Evolutionary conservation across 2,797 vertebrate species (phyloP), one percentile per base, ranked within the genome.

Genomic region (Phrynocephalus forsythii): DNA sequence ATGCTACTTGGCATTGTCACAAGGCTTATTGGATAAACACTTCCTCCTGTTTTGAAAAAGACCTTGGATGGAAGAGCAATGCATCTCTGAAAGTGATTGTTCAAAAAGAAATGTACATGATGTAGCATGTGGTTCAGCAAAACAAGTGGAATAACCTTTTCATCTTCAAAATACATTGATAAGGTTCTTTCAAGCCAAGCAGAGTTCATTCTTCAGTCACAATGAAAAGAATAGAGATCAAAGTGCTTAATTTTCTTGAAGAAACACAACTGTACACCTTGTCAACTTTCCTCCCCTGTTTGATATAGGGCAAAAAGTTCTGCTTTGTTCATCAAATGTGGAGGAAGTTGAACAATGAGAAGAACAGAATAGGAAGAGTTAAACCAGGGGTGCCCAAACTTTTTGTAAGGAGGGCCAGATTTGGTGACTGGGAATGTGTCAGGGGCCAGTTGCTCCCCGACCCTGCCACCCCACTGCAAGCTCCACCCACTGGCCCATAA

Each of bases 221-320:
- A 94, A 91, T 85, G 50, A 15, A 24, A 82, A 92, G 90, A 91
- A 71, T 86, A 75, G 88, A 95, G 86, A 96, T 95, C 93, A 95
- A 96, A 60, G 91, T 94, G 85, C 93, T 96, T 95, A 93, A 95
- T 96, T 95, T 94, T 93, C 89, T 91, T 93, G 84, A 82, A 85
- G 87, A 85, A 83, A 86, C 94, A 91, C 93, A 94, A 95, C 89
- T 93, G 91, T 89, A 84, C 86, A 91, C 90, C 79, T 22, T 48
- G 33, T 44, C 10, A 67, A 67, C 38, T 68, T 20, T 52, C 18
- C 48, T 52, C 81, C 18, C 68, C 11, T 71, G 44, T 50, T 38
- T 52, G 11, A 26, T 56, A 5, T 6, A 83, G 48, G 50, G 68
- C 10, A 52, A 83, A 56, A 30, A 81, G 18, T 24, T 16, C 48